Conservation (phyloP, 2,888 invertebrate species). For the Machimus atricapillus region DNA sequence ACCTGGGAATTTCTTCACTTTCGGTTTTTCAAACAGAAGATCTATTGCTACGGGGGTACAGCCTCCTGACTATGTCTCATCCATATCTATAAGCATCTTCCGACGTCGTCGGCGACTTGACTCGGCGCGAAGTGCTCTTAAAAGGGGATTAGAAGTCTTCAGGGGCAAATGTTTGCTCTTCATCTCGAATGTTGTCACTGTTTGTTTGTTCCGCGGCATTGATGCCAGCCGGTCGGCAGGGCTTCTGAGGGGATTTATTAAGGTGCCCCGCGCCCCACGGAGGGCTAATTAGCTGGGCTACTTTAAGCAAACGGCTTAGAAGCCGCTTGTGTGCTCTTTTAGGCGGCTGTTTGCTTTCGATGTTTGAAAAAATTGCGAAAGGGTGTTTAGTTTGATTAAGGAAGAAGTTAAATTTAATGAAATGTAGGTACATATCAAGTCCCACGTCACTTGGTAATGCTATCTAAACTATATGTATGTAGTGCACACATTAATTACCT, state of each 20-base stretch:
- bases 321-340: background rate
- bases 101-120: background rate
- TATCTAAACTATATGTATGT: background rate
- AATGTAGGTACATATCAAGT: background rate
- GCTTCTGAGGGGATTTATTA: background rate
- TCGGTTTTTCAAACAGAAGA: background rate
- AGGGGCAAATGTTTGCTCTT: constrained; percentile 4
- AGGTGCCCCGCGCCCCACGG: background rate
- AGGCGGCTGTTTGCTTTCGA: background rate
- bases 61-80: background rate
- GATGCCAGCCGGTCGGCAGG: background rate
- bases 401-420: background rate
- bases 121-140: background rate
- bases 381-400: background rate
- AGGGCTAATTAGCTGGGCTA: background rate
- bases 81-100: background rate
- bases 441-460: background rate
- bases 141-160: background rate
- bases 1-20: background rate
- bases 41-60: background rate
- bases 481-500: background rate
- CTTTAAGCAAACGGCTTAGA: background rate
- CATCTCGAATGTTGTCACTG: background rate
- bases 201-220: background rate
- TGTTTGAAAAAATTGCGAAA: background rate